phyloP scores from a whole-genome alignment of 1,140 invertebrate genomes.

The Oryctes rhinoceros region DNA sequence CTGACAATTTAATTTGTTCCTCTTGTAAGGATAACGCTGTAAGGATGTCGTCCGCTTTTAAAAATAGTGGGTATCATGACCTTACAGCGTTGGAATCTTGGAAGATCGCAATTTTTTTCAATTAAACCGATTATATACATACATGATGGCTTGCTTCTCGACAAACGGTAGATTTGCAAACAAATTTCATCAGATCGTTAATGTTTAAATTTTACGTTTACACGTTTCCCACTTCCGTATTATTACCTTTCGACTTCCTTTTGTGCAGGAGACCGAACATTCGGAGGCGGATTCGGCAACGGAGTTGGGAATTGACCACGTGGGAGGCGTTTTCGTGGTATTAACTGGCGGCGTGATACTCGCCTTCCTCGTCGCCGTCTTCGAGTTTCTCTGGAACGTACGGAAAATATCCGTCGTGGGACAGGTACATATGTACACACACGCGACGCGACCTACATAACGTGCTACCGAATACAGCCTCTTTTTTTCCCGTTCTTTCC shows the following conservation, averaged over 20 bases:
- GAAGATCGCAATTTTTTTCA: too few relatives aligned
- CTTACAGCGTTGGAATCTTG: too few relatives aligned
- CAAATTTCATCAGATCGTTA: too few relatives aligned
- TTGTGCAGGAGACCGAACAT: not conserved
- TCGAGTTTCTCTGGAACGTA: conserved; percentile 86
- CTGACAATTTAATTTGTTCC: not conserved
- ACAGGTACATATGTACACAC: conserved; percentile 67
- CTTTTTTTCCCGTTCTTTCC: not conserved
- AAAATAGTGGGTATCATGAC: too few relatives aligned
- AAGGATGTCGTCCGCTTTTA: not conserved
- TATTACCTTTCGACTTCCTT: too few relatives aligned
- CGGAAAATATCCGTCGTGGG: conserved; percentile 79
- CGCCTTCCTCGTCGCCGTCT: conserved; percentile 72
- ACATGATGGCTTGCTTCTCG: too few relatives aligned
- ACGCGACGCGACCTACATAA: not conserved
- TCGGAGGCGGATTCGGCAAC: conserved; percentile 60
- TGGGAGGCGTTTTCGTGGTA: conserved; percentile 92
- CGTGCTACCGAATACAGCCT: not conserved
- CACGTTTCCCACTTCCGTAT: too few relatives aligned
- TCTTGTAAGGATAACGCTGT: not conserved
- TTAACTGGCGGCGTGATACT: conserved; percentile 74
- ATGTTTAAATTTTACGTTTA: too few relatives aligned
- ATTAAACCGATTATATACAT: too few relatives aligned
- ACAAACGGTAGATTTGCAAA: too few relatives aligned
- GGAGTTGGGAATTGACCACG: conserved; percentile 79